phyloP scores from a whole-genome alignment of 37 sponge, comb jelly and placozoan species.

The Ianthella basta region DNA sequence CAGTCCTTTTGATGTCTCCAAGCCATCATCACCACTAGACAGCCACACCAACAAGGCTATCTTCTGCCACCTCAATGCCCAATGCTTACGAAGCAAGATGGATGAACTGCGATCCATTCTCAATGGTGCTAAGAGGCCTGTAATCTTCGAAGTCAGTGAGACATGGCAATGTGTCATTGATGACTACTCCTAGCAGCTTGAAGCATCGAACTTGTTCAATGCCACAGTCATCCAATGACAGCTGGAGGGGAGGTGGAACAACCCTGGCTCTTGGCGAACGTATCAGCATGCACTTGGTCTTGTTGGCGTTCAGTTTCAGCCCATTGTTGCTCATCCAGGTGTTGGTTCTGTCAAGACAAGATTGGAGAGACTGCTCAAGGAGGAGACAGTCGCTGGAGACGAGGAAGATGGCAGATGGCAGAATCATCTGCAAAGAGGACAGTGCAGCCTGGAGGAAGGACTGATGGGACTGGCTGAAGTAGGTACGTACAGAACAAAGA shows the following conservation, averaged over 20 bases:
- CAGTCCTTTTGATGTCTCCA: background rate
- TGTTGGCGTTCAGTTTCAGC: background rate
- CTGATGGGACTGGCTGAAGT: too few relatives aligned
- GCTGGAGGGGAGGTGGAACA: conserved; percentile 10
- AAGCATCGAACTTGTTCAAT: background rate
- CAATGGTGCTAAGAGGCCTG: conserved; percentile 9
- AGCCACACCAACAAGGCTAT: background rate
- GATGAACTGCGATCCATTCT: conserved; percentile 13
- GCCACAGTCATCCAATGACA: background rate
- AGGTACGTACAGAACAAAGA: too few relatives aligned
- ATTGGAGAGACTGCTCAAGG: too few relatives aligned
- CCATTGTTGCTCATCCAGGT: conserved; percentile 15
- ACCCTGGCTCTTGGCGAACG: conserved; percentile 4
- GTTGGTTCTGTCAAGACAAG: too few relatives aligned
- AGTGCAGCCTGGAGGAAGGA: too few relatives aligned
- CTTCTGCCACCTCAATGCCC: conserved; percentile 1
- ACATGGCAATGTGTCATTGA: too few relatives aligned
- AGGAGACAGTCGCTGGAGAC: too few relatives aligned
- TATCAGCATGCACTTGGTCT: conserved; percentile 12
- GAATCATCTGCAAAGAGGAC: too few relatives aligned
- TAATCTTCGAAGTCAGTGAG: background rate
- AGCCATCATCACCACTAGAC: background rate
- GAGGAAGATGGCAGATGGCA: too few relatives aligned
- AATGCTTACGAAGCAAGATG: background rate
- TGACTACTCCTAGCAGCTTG: conserved; percentile 2